Conservation (phyloP, 2,113 vertebrate species). For the human (Homo sapiens) region GRCh38 chr3:94478501-94479000, state of each 20-base stretch:
- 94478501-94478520: constrained; percentile 7
- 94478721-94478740: not conserved
- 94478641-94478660: not conserved
- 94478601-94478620: not conserved
- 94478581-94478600: not conserved
- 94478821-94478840: not conserved
- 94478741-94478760: not conserved
- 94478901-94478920: not conserved
- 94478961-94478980: not conserved
- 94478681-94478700: not conserved
- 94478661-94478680: not conserved
- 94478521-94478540: constrained; percentile 20
- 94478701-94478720: not conserved
- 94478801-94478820: not conserved
- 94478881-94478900: constrained; percentile 25
- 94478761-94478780: not conserved
- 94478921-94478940: not conserved
- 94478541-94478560: not conserved
- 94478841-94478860: not conserved
- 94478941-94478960: not conserved
- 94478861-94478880: not conserved
- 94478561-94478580: not conserved
- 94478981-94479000: not conserved
- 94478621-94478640: not conserved
- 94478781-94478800: not conserved